A percentile compares a stretch with the other conserved stretches of the same genome.
Evolutionary conservation across 2,888 invertebrate genomes (phyloP).

Genomic region (Cremastinae sp.): DNA sequence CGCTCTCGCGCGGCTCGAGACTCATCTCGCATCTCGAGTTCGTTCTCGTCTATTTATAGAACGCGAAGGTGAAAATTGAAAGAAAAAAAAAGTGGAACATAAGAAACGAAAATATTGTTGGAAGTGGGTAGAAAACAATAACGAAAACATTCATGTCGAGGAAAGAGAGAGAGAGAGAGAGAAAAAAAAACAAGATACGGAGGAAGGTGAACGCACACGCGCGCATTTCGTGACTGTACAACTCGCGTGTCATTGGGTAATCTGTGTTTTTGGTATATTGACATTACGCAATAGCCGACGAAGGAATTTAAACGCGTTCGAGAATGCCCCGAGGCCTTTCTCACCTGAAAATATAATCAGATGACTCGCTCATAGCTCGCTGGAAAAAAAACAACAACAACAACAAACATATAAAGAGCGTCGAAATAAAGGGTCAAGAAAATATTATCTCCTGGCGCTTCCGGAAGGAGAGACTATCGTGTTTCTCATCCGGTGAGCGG

Average conservation of each 20-base stretch:
- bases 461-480: too few species aligned
- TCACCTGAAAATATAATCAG: conserved; percentile 34
- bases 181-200: too few species aligned
- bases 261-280: conserved; percentile 10
- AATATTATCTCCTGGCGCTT: too few species aligned
- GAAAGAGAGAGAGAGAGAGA: background rate
- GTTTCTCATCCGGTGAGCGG: too few species aligned
- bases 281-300: conserved; percentile 6
- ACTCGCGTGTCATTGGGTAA: conserved; percentile 17
- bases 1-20: background rate
- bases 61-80: conserved; percentile 31
- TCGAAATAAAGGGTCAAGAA: too few species aligned
- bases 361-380: conserved; percentile 1
- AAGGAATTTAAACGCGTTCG: conserved; percentile 19
- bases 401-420: too few species aligned
- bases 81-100: background rate
- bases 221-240: background rate
- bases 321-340: background rate
- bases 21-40: conserved; percentile 1
- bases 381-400: background rate
- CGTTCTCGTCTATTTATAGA: conserved; percentile 22
- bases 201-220: background rate
- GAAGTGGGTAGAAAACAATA: conserved; percentile 9
- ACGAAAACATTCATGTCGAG: background rate
- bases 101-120: conserved; percentile 17